Base-by-base conservation (phyloP, 2,113 vertebrate genomes). In the Austrofundulus limnaeus region DNA sequence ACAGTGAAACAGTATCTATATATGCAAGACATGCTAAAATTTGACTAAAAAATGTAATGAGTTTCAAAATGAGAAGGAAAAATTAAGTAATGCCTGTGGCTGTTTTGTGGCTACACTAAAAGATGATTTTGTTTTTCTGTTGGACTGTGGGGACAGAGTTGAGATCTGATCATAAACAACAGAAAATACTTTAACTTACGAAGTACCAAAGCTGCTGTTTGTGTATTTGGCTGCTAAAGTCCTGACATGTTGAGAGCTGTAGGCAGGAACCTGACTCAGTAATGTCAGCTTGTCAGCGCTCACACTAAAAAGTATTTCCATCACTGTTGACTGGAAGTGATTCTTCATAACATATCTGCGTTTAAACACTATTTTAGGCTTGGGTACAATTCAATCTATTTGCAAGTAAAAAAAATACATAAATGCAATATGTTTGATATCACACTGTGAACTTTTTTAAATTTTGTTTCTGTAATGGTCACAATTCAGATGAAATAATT, bases 221-320 rank as follows among this genome's bases (percentile, higher is more conserved):
- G 57, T 67, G 49, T 55, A 55, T 79, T 65, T 77, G 55, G 66
- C 61, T 56, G 53, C 70, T 75, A 66, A 14, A 63, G 58, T 74
- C 69, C 54, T 70, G 77, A 79, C 84, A 78, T 72, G 81, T 84
- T 84, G 61, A 39, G 61, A 76, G 70, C 54, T 80, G 56, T 14
- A 78, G 77, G 81, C 70, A 68, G 54, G 20, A 66, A 46, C 61
- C 68, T 70, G 59, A 52, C 52, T 70, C 58, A 43, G 15, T 31
- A 68, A n/a, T 66, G 58, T 58, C 46, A 11, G 28, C 19, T 54
- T 50, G 17, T 61, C 48, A 42, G 46, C 34, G 15, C 46, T 43
- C 64, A 52, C 3, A 45, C 28, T 20, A 54, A 21, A 20, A n/a
- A 1, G 5, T 19, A 67, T 71, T 43, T 70, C 53, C 24, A n/a